Percentiles rank a stretch among this genome's conserved stretches.
These are phyloP conservation scores for Nomada ferruginata DNA, from an alignment of 2,888 invertebrate genomes.

Conservation along the genomic window DNA sequence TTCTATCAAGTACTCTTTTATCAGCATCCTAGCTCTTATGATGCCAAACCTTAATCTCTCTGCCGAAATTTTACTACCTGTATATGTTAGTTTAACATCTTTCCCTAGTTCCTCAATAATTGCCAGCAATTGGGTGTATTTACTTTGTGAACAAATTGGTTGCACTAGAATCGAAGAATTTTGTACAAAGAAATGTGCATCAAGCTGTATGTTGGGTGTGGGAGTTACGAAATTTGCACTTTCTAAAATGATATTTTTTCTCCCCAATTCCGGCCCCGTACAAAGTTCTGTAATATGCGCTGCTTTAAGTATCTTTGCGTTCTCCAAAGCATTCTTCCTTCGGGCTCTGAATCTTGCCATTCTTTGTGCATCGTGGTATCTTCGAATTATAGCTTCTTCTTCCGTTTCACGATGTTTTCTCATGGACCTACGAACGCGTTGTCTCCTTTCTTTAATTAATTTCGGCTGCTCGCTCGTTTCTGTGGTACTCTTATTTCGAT, in stretches of 20 bases:
- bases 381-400: conserved; percentile 73
- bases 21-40: conserved; percentile 96
- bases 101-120: conserved; percentile 98
- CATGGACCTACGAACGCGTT: conserved; percentile 46
- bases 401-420: conserved; percentile 74
- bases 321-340: conserved; percentile 73
- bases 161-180: conserved; percentile 15
- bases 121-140: conserved; percentile 95
- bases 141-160: conserved; percentile 86
- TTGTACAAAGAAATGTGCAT: conserved; percentile 1
- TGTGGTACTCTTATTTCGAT: background rate
- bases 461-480: background rate
- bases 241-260: conserved; percentile 26
- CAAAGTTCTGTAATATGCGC: conserved; percentile 22
- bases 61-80: conserved; percentile 96
- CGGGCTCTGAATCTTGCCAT: conserved; percentile 77
- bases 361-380: conserved; percentile 77
- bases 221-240: conserved; percentile 8
- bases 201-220: background rate
- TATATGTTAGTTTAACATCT: conserved; percentile 97
- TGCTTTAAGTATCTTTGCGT: conserved; percentile 64
- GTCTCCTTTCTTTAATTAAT: conserved; percentile 14
- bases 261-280: conserved; percentile 26
- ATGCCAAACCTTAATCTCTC: conserved; percentile 97
- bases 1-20: conserved; percentile 97